These are phyloP conservation scores for Otus scops DNA, from an alignment of 2,797 vertebrate genomes.

Conservation along the genomic window DNA sequence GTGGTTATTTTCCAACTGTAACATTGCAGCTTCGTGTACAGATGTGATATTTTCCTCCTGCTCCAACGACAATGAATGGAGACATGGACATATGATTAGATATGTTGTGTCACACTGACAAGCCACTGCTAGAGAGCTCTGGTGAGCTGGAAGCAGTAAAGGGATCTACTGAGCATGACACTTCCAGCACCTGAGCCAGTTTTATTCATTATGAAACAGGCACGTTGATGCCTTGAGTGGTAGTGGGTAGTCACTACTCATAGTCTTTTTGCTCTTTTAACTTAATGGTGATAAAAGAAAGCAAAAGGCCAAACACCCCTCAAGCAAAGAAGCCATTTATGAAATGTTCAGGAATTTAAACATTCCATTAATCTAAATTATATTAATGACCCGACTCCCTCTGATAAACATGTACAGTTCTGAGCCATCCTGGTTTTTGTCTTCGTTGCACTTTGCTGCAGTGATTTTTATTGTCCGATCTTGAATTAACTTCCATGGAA, in stretches of 20 bases:
- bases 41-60: slow-evolving; percentile 91
- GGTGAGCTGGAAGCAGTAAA: neutral
- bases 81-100: neutral
- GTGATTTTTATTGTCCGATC: neutral
- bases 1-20: slow-evolving; percentile 86
- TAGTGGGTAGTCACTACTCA: accelerated
- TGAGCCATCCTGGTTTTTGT: neutral
- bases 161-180: neutral
- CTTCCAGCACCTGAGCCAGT: neutral
- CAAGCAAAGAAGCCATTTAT: neutral
- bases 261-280: neutral
- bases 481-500: neutral
- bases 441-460: neutral
- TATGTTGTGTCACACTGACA: neutral
- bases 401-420: neutral
- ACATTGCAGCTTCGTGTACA: slow-evolving; percentile 81
- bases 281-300: neutral
- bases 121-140: neutral
- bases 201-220: neutral
- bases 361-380: neutral
- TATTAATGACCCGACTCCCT: neutral
- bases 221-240: neutral
- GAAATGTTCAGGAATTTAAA: neutral
- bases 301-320: neutral
- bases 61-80: neutral